Evolutionary conservation across 2,113 vertebrate species (phyloP), one percentile per base, ranked within the genome.

Genomic region (Nannospalax galili): DNA sequence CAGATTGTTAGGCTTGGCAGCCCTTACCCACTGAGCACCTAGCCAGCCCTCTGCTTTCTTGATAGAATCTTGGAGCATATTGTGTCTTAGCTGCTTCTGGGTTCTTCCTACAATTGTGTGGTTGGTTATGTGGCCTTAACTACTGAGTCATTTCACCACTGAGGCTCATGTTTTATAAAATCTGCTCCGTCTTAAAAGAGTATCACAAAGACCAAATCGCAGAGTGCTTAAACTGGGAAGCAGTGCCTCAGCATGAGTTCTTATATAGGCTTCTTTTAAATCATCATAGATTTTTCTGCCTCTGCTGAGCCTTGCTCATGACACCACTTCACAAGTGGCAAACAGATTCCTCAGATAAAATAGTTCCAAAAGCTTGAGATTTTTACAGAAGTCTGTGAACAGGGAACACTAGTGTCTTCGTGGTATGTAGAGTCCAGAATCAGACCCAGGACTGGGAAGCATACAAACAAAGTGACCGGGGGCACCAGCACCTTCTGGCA

Each of bases 141-240:
- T 62, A 60, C 65, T 93, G 92, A 94, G 74, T 94, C 67, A 92
- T 7, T 37, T 60, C 56, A 42, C 62, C 67, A 90, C 60, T 79
- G 79, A 90, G 90, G 62, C 56, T 40, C 67, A 11, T 1, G 22
- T 75, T 81, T 88, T 82, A 67, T 79, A 81, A 92, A 90, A 77
- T 88, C 64, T 58, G 56, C 26, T 69, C 52, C 22, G 37, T 78
- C 93, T 88, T n/a, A 84, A 62, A 88, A 88, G 20, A 45, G 52
- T 16, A 9, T 72, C 72, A 40, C 87, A 32, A 70, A 78, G 65
- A 73, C 78, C 67, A 56, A 60, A 72, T 30, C 0, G 81, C 78
- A 28, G 14, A 84, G 70, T 64, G 64, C 91, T 82, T 86, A 85
- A 84, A 87, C 52, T 52, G 8, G 19, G 45, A 92, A 35, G 75